These are phyloP conservation scores for Hipposideros larvatus DNA, from an alignment of 2,797 vertebrate species.

Conservation along the genomic window DNA sequence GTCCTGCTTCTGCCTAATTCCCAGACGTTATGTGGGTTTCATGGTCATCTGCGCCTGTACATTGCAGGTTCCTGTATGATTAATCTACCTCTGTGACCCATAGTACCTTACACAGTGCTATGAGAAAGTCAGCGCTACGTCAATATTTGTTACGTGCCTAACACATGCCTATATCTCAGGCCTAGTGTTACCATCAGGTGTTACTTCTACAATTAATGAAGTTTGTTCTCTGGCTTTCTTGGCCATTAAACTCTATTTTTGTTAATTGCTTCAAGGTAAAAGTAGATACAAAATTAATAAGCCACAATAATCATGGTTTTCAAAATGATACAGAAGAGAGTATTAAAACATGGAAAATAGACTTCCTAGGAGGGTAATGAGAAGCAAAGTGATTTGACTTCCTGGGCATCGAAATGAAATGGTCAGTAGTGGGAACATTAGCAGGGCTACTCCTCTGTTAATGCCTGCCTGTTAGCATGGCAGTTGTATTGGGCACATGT, in stretches of 20 bases:
- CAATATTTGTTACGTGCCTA: neutral
- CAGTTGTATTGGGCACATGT: neutral
- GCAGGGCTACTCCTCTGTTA: neutral
- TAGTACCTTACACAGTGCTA: neutral
- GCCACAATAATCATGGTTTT: neutral
- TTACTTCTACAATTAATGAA: neutral
- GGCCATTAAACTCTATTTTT: neutral
- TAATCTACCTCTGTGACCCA: neutral
- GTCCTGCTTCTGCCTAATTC: neutral
- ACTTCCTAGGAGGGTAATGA: slow-evolving; percentile 32
- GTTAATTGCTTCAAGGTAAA: neutral
- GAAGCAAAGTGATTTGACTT: slow-evolving; percentile 66
- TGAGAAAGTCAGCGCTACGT: neutral
- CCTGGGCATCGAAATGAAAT: slow-evolving; percentile 70
- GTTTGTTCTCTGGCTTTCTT: neutral
- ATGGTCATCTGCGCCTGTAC: neutral
- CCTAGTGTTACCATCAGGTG: neutral
- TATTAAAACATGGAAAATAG: neutral
- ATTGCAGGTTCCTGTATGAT: neutral
- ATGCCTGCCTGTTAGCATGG: slow-evolving; percentile 47
- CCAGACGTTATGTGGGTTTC: no score
- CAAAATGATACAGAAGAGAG: neutral
- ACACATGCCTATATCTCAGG: neutral
- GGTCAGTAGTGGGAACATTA: slow-evolving; percentile 68
- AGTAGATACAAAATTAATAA: neutral